Evolutionary conservation across 2,113 vertebrate genomes (phyloP).

Genomic region (Aptenodytes patagonicus): DNA sequence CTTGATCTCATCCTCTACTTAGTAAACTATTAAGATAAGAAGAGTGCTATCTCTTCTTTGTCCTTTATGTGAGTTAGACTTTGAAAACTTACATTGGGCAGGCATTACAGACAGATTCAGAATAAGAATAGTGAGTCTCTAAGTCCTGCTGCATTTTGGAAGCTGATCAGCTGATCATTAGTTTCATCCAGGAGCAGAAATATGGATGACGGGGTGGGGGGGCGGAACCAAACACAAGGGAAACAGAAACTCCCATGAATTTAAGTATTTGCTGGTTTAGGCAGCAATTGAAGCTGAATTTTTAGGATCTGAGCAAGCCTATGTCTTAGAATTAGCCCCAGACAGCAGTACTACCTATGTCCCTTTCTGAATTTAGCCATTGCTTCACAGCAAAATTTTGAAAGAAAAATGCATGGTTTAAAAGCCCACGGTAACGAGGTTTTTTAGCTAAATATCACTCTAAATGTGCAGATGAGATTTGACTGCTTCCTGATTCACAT

Average conservation of each 20-base stretch:
- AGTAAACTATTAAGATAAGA: neutral
- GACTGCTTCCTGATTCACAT: conserved; percentile 3
- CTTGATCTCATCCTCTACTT: neutral
- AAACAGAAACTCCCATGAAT: neutral
- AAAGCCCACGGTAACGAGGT: neutral
- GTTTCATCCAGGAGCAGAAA: neutral
- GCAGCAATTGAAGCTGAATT: neutral
- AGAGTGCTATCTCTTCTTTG: neutral
- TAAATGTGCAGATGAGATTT: neutral
- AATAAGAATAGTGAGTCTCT: neutral
- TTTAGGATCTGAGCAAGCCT: neutral
- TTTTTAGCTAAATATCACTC: neutral
- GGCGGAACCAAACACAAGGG: neutral
- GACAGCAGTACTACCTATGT: neutral
- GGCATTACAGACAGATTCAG: neutral
- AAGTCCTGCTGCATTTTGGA: neutral
- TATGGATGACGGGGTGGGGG: neutral
- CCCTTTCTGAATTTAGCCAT: neutral
- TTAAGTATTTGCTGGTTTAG: neutral
- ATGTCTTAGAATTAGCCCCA: neutral
- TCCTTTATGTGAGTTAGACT: neutral
- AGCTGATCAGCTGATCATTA: neutral
- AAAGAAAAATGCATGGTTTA: neutral
- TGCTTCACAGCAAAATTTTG: neutral
- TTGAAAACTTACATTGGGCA: neutral